phyloP scores from a whole-genome alignment of 1,140 invertebrate species.

The Drosophila nannoptera region DNA sequence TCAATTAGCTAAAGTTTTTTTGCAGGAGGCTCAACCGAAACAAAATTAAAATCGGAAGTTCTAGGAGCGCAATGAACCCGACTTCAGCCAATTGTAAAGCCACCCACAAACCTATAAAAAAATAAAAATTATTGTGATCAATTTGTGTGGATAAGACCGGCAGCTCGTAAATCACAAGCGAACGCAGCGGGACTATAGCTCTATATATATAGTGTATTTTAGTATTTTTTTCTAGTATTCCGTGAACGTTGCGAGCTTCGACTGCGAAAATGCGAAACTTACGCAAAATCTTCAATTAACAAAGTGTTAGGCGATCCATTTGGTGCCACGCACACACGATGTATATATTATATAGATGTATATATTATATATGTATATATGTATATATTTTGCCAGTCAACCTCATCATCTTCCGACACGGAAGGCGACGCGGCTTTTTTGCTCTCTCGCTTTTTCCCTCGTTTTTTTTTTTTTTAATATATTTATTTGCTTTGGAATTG shows the following conservation, averaged over 20 bases:
- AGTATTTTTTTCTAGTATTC: conserved; percentile 21
- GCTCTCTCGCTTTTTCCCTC: conserved; percentile 2
- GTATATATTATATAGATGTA: conserved; percentile 14
- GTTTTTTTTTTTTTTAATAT: conserved; percentile 16
- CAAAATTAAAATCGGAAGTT: conserved; percentile 55
- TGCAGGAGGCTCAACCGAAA: conserved; percentile 29
- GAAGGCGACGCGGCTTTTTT: conserved; percentile 51
- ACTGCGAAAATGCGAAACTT: conserved; percentile 56
- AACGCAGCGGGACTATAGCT: neutral
- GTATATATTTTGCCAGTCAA: conserved; percentile 39
- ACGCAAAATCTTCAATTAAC: conserved; percentile 34
- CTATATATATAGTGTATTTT: conserved; percentile 13
- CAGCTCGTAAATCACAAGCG: conserved; percentile 8
- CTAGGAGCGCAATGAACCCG: conserved; percentile 53
- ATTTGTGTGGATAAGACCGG: conserved; percentile 3
- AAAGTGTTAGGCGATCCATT: conserved; percentile 17
- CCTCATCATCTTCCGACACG: conserved; percentile 67
- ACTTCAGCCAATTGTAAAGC: neutral
- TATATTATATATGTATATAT: conserved; percentile 19
- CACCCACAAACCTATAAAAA: conserved; percentile 44
- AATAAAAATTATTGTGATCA: neutral
- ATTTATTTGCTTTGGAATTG: conserved; percentile 53
- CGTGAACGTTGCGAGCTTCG: conserved; percentile 40
- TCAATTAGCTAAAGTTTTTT: conserved; percentile 39
- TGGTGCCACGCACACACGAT: too few species aligned